These are phyloP conservation scores for Hedya salicella DNA, from an alignment of 2,888 invertebrate genomes.

Conservation along the genomic window DNA sequence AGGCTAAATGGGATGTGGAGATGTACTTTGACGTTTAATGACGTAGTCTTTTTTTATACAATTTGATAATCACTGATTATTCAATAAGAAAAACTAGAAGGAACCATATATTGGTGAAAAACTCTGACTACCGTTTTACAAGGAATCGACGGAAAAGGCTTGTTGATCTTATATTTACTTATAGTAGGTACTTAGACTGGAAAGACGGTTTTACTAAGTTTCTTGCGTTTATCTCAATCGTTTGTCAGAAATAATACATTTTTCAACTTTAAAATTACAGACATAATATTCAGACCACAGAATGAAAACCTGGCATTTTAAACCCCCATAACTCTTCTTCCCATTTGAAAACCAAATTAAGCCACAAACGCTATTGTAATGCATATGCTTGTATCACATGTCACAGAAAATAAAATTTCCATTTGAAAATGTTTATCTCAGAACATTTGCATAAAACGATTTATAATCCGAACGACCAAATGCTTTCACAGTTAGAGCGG, in stretches of 20 bases:
- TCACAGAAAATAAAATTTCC: slow-evolving; percentile 43
- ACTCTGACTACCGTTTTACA: too few species aligned
- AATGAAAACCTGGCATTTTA: slow-evolving; percentile 14
- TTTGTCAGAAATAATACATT: not conserved
- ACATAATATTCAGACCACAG: slow-evolving; percentile 16
- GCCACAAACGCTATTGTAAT: slow-evolving; percentile 39
- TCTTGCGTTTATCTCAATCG: too few species aligned
- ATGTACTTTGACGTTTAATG: too few species aligned
- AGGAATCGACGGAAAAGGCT: too few species aligned
- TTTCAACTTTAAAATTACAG: not conserved
- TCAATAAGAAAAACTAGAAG: too few species aligned
- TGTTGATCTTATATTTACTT: too few species aligned
- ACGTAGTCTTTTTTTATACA: too few species aligned
- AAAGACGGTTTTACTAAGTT: too few species aligned
- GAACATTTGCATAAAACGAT: slow-evolving; percentile 43
- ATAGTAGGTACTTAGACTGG: too few species aligned
- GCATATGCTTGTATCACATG: slow-evolving; percentile 43
- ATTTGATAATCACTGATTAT: too few species aligned
- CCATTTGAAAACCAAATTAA: slow-evolving; percentile 40
- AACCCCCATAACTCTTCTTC: slow-evolving; percentile 23
- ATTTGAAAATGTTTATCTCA: slow-evolving; percentile 42
- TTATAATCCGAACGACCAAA: slow-evolving; percentile 43
- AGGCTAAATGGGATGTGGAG: too few species aligned
- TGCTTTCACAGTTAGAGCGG: slow-evolving; percentile 42
- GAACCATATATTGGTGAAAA: too few species aligned